Percentiles rank a stretch among this genome's conserved stretches.
Evolutionary conservation across 2,113 vertebrate genomes (phyloP).

Genomic region (Choloepus hoffmanni): DNA sequence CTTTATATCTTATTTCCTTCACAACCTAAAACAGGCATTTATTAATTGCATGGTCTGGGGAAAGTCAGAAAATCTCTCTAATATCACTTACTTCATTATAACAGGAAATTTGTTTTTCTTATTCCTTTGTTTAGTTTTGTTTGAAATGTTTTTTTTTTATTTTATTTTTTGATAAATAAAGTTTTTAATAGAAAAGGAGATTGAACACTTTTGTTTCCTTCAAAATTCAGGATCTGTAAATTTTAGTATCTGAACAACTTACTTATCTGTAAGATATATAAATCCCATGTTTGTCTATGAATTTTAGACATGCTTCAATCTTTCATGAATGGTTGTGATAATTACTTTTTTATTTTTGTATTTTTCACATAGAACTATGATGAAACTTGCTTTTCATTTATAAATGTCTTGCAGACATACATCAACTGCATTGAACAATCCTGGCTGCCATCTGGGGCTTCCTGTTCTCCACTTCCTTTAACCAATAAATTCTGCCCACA

Average conservation of each 20-base stretch:
- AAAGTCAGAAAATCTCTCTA: neutral
- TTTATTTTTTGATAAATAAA: too few species aligned
- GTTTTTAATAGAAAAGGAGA: neutral
- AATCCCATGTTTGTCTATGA: neutral
- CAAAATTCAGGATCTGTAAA: neutral
- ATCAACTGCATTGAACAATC: neutral
- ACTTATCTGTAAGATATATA: neutral
- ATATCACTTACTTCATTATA: neutral
- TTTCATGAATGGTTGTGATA: neutral
- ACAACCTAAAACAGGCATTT: neutral
- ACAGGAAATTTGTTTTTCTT: neutral
- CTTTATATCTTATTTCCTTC: neutral
- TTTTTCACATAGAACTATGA: neutral
- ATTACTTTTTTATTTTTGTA: neutral
- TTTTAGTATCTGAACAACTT: neutral
- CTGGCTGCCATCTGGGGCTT: neutral
- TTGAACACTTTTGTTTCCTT: neutral
- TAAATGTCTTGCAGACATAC: neutral
- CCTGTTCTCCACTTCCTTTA: neutral
- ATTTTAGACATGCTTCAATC: neutral
- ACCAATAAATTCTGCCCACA: neutral
- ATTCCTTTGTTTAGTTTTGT: too few species aligned
- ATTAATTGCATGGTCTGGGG: neutral
- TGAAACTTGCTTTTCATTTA: constrained; percentile 5
- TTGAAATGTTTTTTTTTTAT: too few species aligned